A percentile compares a stretch with the other conserved stretches of the same genome.
phyloP scores from a whole-genome alignment of 2,888 invertebrate genomes.

The Mesorhabditis sp. region DNA sequence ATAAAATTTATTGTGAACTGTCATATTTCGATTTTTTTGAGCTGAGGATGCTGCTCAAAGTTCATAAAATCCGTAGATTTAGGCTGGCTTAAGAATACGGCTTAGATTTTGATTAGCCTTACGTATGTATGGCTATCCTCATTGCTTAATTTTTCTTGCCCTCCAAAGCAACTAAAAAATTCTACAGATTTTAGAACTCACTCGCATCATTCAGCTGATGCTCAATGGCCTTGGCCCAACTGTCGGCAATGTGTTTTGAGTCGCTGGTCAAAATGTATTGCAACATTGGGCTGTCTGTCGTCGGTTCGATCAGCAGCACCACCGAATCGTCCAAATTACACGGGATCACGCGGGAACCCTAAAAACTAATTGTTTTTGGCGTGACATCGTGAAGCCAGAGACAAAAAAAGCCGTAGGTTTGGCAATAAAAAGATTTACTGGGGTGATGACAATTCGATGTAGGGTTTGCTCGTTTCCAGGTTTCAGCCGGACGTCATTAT shows the following conservation, averaged over 20 bases:
- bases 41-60: too few species aligned
- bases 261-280: background rate
- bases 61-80: too few species aligned
- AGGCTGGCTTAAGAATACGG: too few species aligned
- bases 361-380: background rate
- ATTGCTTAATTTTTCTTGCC: too few species aligned
- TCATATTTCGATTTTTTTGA: too few species aligned
- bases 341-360: background rate
- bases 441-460: conserved; percentile 2
- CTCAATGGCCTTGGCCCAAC: background rate
- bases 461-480: background rate
- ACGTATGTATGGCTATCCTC: too few species aligned
- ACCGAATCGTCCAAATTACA: conserved; percentile 4
- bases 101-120: too few species aligned
- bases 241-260: background rate
- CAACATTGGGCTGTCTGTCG: background rate
- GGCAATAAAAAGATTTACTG: background rate
- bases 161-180: too few species aligned
- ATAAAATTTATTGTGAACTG: too few species aligned
- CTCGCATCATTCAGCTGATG: conserved; percentile 2
- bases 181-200: background rate
- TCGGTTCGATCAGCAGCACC: background rate
- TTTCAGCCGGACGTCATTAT: background rate
- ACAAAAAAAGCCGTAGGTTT: too few species aligned
- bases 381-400: too few species aligned